Evolutionary conservation across 2,888 invertebrate genomes (phyloP).

Genomic region (Morpho helenor): DNA sequence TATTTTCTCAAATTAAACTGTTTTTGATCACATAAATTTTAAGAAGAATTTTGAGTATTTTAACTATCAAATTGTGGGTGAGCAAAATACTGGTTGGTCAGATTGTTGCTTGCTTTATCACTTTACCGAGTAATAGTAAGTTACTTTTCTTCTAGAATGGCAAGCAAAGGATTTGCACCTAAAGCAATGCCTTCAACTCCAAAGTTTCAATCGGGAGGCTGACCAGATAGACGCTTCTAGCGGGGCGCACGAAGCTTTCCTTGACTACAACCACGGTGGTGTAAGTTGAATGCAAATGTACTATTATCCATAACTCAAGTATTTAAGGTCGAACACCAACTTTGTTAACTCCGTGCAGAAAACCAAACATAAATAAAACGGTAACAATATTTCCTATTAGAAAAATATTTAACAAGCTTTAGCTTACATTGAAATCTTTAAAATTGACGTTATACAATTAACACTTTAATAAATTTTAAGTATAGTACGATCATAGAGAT

Average conservation of each 20-base stretch:
- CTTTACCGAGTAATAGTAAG: no score
- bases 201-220: constrained; percentile 96
- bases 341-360: not conserved
- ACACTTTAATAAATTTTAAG: not conserved
- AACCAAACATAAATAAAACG: no score
- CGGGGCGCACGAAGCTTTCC: constrained; percentile 95
- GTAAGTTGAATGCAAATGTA: constrained; percentile 64
- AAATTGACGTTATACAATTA: no score
- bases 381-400: no score
- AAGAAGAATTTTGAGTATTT: no score
- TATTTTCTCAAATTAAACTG: no score
- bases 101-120: no score
- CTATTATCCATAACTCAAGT: no score
- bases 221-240: constrained; percentile 98
- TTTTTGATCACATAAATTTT: no score
- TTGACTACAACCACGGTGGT: constrained; percentile 93
- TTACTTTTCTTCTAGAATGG: constrained; percentile 76
- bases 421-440: not conserved
- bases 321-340: not conserved
- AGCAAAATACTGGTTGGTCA: no score
- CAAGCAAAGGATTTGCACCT: constrained; percentile 90
- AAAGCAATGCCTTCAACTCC: constrained; percentile 92
- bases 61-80: no score
- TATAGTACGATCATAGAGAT: not conserved
- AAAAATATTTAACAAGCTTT: no score